Evolutionary conservation across 2,888 invertebrate species (phyloP).

Genomic region (Drosophila mulleri): DNA sequence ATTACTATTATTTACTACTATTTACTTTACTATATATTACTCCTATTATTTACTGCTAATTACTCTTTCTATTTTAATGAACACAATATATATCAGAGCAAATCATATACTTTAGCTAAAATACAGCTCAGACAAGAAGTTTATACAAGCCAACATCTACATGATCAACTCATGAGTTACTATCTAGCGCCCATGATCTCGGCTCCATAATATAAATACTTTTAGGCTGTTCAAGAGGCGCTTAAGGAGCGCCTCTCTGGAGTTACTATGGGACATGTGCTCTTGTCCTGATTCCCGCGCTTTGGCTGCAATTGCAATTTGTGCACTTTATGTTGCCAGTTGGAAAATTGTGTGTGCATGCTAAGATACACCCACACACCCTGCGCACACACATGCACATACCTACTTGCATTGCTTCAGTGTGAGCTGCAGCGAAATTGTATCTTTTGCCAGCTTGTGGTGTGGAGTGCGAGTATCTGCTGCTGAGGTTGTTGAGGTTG

Average conservation of each 20-base stretch:
- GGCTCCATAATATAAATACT: not conserved
- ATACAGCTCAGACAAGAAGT: no score
- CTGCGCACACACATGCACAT: conserved; percentile 3
- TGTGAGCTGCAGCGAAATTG: conserved; percentile 52
- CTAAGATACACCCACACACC: conserved; percentile 20
- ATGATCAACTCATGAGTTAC: not conserved
- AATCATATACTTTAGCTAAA: not conserved
- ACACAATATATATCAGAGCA: not conserved
- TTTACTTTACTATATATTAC: no score
- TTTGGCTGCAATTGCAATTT: conserved; percentile 70
- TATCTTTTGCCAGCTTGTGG: conserved; percentile 65
- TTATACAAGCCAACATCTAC: not conserved
- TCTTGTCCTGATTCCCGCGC: conserved; percentile 68
- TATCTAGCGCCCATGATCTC: not conserved
- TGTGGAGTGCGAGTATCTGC: conserved; percentile 40
- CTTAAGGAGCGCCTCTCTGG: conserved; percentile 7
- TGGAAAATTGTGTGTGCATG: conserved; percentile 51
- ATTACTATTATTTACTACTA: no score
- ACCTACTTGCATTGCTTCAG: conserved; percentile 30
- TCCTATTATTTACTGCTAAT: not conserved
- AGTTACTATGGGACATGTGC: conserved; percentile 15
- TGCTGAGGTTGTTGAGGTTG: conserved; percentile 35
- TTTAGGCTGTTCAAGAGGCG: conserved; percentile 7
- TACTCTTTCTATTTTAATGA: no score
- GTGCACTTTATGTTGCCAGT: conserved; percentile 71